These are phyloP conservation scores for Oreochromis spilurus DNA, from an alignment of 2,113 vertebrate genomes.

Conservation along the genomic window DNA sequence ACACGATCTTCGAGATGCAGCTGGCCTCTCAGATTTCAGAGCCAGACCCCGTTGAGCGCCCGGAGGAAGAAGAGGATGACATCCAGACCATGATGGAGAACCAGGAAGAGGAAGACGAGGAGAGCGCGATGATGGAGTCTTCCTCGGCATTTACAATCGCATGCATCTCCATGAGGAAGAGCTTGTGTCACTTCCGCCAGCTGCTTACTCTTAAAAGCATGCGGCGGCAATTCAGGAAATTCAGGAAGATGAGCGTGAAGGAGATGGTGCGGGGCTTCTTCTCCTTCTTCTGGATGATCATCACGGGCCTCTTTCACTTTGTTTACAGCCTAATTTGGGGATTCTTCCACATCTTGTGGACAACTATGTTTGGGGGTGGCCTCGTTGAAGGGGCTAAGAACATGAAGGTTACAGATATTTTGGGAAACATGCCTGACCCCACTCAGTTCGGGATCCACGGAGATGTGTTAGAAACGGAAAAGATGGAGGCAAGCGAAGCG, in stretches of 20 bases:
- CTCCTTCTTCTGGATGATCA: constrained; percentile 89
- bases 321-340: constrained; percentile 85
- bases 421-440: constrained; percentile 98
- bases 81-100: constrained; percentile 70
- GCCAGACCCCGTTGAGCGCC: constrained; percentile 82
- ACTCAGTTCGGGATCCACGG: constrained; percentile 98
- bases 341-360: constrained; percentile 93
- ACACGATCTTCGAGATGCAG: constrained; percentile 99
- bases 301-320: constrained; percentile 81
- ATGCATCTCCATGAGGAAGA: constrained; percentile 82
- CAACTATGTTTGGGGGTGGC: constrained; percentile 92
- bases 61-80: constrained; percentile 79
- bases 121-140: constrained; percentile 76
- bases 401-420: constrained; percentile 95
- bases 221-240: constrained; percentile 81
- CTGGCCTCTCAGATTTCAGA: constrained; percentile 95
- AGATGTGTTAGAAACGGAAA: constrained; percentile 85
- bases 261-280: constrained; percentile 87
- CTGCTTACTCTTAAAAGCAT: constrained; percentile 85
- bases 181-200: constrained; percentile 75
- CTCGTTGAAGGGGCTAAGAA: constrained; percentile 96
- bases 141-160: constrained; percentile 87
- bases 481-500: constrained; percentile 78
- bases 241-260: constrained; percentile 87
- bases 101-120: constrained; percentile 78